phyloP scores from a whole-genome alignment of 2,888 invertebrate species.

The Siphonodentalium dalli region DNA sequence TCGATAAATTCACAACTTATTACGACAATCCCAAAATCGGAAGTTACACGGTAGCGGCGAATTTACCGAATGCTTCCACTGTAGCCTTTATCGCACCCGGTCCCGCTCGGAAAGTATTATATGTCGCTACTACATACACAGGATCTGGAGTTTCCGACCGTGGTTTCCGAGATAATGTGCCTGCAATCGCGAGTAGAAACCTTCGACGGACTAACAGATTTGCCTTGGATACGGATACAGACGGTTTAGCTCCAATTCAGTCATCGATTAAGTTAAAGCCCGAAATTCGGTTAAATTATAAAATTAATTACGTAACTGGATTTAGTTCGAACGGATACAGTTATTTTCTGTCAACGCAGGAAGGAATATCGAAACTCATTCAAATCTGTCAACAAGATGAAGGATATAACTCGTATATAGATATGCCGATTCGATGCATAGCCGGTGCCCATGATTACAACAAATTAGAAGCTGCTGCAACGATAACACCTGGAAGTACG shows the following conservation, averaged over 20 bases:
- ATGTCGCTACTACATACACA: slow-evolving; percentile 83
- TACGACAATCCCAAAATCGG: slow-evolving; percentile 32
- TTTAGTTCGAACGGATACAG: slow-evolving; percentile 52
- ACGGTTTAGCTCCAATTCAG: slow-evolving; percentile 33
- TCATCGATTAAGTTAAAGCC: slow-evolving; percentile 42
- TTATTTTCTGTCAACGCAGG: slow-evolving; percentile 82
- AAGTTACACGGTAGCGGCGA: slow-evolving; percentile 79
- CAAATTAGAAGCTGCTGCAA: too few relatives aligned
- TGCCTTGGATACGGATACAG: slow-evolving; percentile 34
- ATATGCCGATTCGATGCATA: too few relatives aligned
- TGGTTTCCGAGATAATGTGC: slow-evolving; percentile 73
- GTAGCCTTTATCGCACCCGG: slow-evolving; percentile 96
- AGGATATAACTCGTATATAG: too few relatives aligned
- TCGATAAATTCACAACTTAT: slow-evolving; percentile 33
- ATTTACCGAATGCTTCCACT: slow-evolving; percentile 92
- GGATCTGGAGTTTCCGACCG: slow-evolving; percentile 33
- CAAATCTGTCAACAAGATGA: too few relatives aligned
- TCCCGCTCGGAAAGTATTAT: slow-evolving; percentile 73
- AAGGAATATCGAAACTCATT: too few relatives aligned
- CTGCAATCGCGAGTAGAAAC: slow-evolving; percentile 81
- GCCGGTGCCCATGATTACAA: too few relatives aligned
- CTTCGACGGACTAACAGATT: slow-evolving; percentile 35
- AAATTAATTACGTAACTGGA: slow-evolving; percentile 51
- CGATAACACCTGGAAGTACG: too few relatives aligned
- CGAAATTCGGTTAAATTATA: slow-evolving; percentile 37